Evolutionary conservation across 2,888 invertebrate species (phyloP).

Genomic region (Agrotis puta): DNA sequence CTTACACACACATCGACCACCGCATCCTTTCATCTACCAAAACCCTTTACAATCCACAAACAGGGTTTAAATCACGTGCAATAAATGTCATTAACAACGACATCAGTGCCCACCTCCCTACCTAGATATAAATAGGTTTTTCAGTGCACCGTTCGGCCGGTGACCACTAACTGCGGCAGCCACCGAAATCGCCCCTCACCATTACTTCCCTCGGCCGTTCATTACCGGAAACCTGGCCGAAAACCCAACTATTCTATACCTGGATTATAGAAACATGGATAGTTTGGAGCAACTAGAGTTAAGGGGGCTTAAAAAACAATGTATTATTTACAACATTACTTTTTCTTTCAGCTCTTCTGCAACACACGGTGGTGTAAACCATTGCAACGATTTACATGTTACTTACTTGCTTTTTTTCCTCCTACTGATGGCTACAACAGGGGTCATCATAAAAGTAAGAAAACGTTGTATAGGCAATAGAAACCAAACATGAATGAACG

Average conservation of each 20-base stretch:
- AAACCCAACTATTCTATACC: conserved; percentile 62
- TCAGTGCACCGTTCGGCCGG: conserved; percentile 54
- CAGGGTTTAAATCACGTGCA: conserved; percentile 44
- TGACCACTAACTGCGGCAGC: conserved; percentile 70
- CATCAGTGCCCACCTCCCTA: conserved; percentile 12
- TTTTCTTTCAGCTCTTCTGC: too few relatives aligned
- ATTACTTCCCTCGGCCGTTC: conserved; percentile 73
- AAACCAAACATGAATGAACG: neutral
- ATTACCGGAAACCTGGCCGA: conserved; percentile 74
- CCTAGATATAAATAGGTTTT: conserved; percentile 51
- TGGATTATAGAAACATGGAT: conserved; percentile 43
- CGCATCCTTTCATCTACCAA: conserved; percentile 2
- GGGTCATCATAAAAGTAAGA: too few relatives aligned
- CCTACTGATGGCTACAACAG: too few relatives aligned
- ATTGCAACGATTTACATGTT: too few relatives aligned
- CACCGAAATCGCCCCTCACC: conserved; percentile 70
- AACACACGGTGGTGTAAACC: too few relatives aligned
- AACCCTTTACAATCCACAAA: conserved; percentile 11
- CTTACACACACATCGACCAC: too few relatives aligned
- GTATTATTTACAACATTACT: too few relatives aligned
- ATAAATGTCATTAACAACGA: conserved; percentile 52
- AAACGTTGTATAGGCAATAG: neutral
- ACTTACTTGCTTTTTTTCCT: too few relatives aligned
- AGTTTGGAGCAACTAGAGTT: neutral
- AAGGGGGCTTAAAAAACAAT: too few relatives aligned